Base-by-base conservation (phyloP, 2,113 vertebrate species). In the Corydoras maculifer region DNA sequence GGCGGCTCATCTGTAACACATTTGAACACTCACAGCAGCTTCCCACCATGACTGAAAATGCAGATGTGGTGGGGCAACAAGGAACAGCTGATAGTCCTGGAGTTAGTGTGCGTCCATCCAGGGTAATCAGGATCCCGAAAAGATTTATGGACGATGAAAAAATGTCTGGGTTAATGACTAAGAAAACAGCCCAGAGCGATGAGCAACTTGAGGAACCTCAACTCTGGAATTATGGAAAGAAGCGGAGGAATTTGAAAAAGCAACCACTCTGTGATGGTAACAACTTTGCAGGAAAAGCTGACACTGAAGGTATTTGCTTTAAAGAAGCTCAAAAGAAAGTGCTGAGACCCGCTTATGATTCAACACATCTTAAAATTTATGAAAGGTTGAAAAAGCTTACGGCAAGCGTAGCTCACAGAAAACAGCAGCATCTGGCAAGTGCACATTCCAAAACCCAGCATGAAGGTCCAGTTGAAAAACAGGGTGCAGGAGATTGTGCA, bases 101-200 rank as follows among this genome's bases (percentile, higher is more conserved):
- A 67, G 87, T 84, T 31, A 93, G 88, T 2, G 91, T 83, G 31
- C 88, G 94, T 18, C 92, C 94, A 15, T 92, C 92, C 11, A 88
- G 94, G 0, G 82, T 94, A 68, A 96, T 96, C 76, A 93, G 92
- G 84, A 82, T 89, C 9, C 94, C 94, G 5, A 91, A 91, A 70
- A 90, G 94, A 73, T 95, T 95, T 80, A 85, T 94, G 81, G 90
- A 95, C 6, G 91, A 92, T 62, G 88, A 90, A 18, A 77, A 84
- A 11, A 83, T 87, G 68, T 76, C 83, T 29, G 85, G 84, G 0
- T 74, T 80, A 8, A 69, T 65, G 64, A 79, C 77, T 5, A 82
- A 86, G 62, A 78, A 83, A 76, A 77, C 74, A 15, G 62, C 51
- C 3, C 61, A 65, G 29, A 54, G 48, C 31, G 75, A 76, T 9